phyloP scores from a whole-genome alignment of 2,888 invertebrate species.

The Ecliptopera silaceata region DNA sequence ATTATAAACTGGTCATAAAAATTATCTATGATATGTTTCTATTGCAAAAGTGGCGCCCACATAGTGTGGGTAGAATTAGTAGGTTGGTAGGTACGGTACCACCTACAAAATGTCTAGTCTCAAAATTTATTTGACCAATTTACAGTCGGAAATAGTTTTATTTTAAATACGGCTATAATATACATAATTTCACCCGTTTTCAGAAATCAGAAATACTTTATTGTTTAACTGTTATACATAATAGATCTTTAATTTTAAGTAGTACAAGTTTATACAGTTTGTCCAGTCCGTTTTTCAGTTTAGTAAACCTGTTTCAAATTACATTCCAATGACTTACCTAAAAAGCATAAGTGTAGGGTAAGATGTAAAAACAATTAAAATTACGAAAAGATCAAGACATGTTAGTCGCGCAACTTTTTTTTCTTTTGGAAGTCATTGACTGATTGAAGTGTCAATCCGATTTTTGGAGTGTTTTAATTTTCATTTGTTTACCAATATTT shows the following conservation, averaged over 20 bases:
- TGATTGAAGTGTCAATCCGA: not conserved
- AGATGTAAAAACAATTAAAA: not conserved
- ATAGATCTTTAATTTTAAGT: too few relatives aligned
- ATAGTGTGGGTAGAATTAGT: conserved; percentile 37
- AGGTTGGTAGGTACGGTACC: conserved; percentile 13
- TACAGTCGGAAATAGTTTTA: too few relatives aligned
- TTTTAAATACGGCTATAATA: too few relatives aligned
- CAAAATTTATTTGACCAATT: conserved; percentile 32
- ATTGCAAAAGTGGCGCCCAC: conserved; percentile 48
- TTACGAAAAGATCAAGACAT: conserved; percentile 9
- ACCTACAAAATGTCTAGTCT: conserved; percentile 42
- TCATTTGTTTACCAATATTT: too few relatives aligned
- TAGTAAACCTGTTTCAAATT: not conserved
- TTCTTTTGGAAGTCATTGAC: not conserved
- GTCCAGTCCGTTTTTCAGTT: too few relatives aligned
- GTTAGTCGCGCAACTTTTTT: not conserved
- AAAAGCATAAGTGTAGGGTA: too few relatives aligned
- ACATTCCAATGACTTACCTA: too few relatives aligned
- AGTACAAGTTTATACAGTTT: too few relatives aligned
- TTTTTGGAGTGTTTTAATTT: too few relatives aligned
- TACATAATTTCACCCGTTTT: too few relatives aligned
- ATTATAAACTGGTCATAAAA: not conserved
- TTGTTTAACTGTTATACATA: too few relatives aligned
- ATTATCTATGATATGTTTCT: conserved; percentile 13
- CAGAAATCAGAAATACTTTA: too few relatives aligned